Percentiles rank a stretch among this genome's conserved stretches.
These are phyloP conservation scores for Lithophane leautieri DNA, from an alignment of 2,888 invertebrate genomes.

Conservation along the genomic window DNA sequence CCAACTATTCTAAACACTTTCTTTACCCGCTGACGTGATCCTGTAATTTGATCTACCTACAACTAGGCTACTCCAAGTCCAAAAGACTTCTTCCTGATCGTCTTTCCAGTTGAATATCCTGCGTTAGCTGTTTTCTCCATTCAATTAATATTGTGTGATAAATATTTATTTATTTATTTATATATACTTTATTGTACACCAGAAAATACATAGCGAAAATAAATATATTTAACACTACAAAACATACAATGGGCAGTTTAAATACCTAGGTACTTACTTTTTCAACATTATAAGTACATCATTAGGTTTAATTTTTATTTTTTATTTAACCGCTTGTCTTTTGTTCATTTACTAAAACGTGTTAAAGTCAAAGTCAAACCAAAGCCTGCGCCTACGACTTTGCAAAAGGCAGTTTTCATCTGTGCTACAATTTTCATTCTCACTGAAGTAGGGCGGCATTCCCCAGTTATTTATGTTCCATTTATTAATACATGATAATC, in stretches of 20 bases:
- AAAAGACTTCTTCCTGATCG: neutral
- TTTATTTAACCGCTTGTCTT: no score
- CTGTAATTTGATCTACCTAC: neutral
- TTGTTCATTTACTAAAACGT: neutral
- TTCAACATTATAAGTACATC: neutral
- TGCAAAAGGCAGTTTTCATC: slow-evolving; percentile 7
- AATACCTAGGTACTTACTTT: no score
- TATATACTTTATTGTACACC: no score
- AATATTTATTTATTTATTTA: no score
- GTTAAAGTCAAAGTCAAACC: neutral
- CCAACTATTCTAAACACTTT: neutral
- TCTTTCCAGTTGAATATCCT: neutral
- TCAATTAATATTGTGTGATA: neutral
- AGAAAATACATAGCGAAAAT: no score
- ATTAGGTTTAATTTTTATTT: neutral
- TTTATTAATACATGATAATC: slow-evolving; percentile 32
- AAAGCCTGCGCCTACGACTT: neutral
- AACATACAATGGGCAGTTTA: no score
- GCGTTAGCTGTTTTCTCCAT: neutral
- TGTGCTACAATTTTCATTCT: neutral
- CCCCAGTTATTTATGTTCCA: slow-evolving; percentile 22
- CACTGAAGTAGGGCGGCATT: slow-evolving; percentile 15
- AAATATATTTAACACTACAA: no score
- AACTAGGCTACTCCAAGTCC: neutral
- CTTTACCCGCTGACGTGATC: neutral